Evolutionary conservation across 2,113 vertebrate species (phyloP), one percentile per base, ranked within the genome.

Genomic region (Mesembrinibis cayennensis): DNA sequence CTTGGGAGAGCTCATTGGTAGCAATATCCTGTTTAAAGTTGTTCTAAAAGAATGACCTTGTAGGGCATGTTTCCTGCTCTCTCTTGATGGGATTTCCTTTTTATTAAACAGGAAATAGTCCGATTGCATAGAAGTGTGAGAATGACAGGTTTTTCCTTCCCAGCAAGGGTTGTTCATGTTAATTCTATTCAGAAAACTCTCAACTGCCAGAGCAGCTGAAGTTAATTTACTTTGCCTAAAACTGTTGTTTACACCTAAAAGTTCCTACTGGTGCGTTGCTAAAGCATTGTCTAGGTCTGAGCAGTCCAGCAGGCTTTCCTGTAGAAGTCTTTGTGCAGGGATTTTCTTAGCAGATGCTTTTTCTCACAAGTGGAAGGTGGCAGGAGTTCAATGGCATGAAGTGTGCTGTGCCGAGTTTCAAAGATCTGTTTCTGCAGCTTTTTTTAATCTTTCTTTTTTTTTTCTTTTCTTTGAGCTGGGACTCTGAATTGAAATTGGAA

Each of bases 1-100:
- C 71, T 80, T 87, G 93, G 74, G 89, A 80, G 87, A 91, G 74
- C 87, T 95, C 81, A 52, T 94, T 95, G 95, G 96, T 90, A 92
- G 97, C 91, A 97, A 95, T 97, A 96, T 97, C 97, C 96, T 97
- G 96, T 97, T 96, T 66, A 77, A 96, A 95, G 89, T 36, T 91
- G 89, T 85, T 96, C 44, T 69, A 95, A 95, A 97, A 95, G 91
- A 96, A 95, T 95, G 94, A 92, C 96, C 95, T 95, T 55, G 94
- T 56, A 91, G 94, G 94, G 76, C 94, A 93, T 47, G 82, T 85
- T 97, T 97, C 96, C 95, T 97, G 90, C 90, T 26, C 87, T 58
- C 93, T 72, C 95, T 83, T 79, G 94, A 95, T 97, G 95, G 94
- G 95, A 94, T 97, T 96, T 97, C 96, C 96, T 97, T 91, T 96